Percentiles rank a stretch among this genome's conserved stretches.
These are phyloP conservation scores for Dicentrarchus labrax DNA, from an alignment of 2,113 vertebrate species.

Conservation along the genomic window DNA sequence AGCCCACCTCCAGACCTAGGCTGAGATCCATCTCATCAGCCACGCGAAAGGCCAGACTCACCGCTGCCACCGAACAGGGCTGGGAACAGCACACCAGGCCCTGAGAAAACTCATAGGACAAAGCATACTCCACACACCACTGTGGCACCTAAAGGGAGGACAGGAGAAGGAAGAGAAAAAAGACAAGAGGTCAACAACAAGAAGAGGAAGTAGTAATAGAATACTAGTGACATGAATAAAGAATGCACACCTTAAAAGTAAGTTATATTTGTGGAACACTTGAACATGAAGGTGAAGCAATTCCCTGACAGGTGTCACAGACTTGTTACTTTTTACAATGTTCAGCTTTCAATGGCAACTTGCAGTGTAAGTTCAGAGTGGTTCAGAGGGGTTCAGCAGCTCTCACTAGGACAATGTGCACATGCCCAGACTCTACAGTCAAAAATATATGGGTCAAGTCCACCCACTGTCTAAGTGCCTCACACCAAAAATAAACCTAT, in stretches of 20 bases:
- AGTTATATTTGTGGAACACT: background rate
- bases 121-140: conserved; percentile 94
- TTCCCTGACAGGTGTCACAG: too few relatives aligned
- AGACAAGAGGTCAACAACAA: fast-evolving
- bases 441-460: background rate
- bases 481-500: background rate
- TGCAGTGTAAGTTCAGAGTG: background rate
- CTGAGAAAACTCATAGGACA: conserved; percentile 89
- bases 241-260: background rate
- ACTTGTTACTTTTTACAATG: background rate
- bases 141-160: conserved; percentile 90
- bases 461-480: background rate
- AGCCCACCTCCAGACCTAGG: conserved; percentile 95
- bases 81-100: conserved; percentile 92
- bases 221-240: background rate
- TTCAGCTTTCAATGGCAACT: background rate
- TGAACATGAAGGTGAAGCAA: background rate
- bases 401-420: background rate
- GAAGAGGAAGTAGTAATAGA: background rate
- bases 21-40: conserved; percentile 99
- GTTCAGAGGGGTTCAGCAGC: background rate
- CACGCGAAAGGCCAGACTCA: conserved; percentile 91
- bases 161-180: background rate
- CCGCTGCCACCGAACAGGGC: conserved; percentile 89
- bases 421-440: background rate